Evolutionary conservation across 2,113 vertebrate genomes (phyloP).

Genomic region (Oreotragus oreotragus): DNA sequence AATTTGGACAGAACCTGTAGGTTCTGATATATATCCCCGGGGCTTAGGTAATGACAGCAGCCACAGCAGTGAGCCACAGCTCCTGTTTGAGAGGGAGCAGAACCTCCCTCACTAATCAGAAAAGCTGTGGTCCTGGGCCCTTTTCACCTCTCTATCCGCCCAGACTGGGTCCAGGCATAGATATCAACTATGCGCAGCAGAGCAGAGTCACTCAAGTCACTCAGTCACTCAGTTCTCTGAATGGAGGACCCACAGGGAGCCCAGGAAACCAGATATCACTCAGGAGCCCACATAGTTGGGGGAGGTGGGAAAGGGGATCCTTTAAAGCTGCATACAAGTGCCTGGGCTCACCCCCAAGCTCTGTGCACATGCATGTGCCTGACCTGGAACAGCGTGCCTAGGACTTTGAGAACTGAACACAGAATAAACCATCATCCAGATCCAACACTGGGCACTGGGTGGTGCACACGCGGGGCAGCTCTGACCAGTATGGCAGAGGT

Average conservation of each 20-base stretch:
- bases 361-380: fast-evolving
- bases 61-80: background rate
- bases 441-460: background rate
- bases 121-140: background rate
- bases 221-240: background rate
- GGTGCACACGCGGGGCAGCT: background rate
- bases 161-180: fast-evolving
- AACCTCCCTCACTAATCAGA: background rate
- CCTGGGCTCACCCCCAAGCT: background rate
- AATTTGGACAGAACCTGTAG: background rate
- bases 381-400: background rate
- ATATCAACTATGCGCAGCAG: fast-evolving
- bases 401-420: background rate
- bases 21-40: background rate
- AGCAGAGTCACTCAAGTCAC: background rate
- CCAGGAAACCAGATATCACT: background rate
- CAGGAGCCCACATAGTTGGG: background rate
- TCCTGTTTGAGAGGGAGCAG: background rate
- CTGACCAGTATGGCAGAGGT: no score
- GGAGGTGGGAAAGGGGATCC: background rate
- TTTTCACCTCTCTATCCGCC: background rate
- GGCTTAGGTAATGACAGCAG: no score
- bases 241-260: background rate
- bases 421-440: background rate
- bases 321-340: background rate